These are phyloP conservation scores for Phthorimaea operculella DNA, from an alignment of 1,140 invertebrate genomes.

Conservation along the genomic window DNA sequence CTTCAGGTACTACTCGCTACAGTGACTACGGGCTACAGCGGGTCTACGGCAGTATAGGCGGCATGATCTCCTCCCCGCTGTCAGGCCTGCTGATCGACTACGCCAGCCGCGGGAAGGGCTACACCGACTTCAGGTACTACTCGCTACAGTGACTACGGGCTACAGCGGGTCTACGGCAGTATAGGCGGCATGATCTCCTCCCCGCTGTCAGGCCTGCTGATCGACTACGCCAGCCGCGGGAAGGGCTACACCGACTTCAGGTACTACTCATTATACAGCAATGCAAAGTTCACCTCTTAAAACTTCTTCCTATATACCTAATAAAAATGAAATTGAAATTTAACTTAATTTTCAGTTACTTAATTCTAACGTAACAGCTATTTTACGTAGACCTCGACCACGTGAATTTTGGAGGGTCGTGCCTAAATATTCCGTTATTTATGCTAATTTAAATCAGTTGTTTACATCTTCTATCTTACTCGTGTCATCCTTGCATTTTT, in stretches of 20 bases:
- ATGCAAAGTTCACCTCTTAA: too few relatives aligned
- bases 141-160: slow-evolving; percentile 83
- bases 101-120: slow-evolving; percentile 68
- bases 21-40: slow-evolving; percentile 84
- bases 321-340: too few relatives aligned
- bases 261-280: too few relatives aligned
- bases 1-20: slow-evolving; percentile 78
- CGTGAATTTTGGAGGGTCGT: too few relatives aligned
- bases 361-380: too few relatives aligned
- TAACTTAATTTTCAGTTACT: too few relatives aligned
- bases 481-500: too few relatives aligned
- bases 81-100: slow-evolving; percentile 81
- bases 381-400: too few relatives aligned
- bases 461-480: too few relatives aligned
- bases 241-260: slow-evolving; percentile 78
- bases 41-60: slow-evolving; percentile 81
- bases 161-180: slow-evolving; percentile 82
- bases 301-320: too few relatives aligned
- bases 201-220: slow-evolving; percentile 79
- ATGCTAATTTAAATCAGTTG: too few relatives aligned
- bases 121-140: slow-evolving; percentile 78
- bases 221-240: slow-evolving; percentile 72
- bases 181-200: slow-evolving; percentile 84
- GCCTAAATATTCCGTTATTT: too few relatives aligned
- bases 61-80: slow-evolving; percentile 82